Conservation (phyloP, 2,888 invertebrate genomes). For the Chloromyia formosa region DNA sequence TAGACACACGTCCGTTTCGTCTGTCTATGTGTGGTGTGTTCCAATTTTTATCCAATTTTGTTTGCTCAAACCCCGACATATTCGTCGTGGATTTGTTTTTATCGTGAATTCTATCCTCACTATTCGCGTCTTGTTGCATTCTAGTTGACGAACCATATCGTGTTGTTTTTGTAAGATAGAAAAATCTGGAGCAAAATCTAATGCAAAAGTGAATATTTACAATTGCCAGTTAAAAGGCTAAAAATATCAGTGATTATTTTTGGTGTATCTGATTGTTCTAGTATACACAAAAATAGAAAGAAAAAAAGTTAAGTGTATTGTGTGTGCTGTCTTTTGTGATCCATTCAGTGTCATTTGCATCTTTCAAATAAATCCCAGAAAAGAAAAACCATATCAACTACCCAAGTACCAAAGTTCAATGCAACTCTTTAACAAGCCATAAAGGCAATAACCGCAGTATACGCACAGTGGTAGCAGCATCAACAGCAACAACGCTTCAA, state of each 20-base stretch:
- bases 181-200: background rate
- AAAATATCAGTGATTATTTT: conserved; percentile 1
- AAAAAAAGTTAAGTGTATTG: background rate
- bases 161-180: conserved; percentile 2
- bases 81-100: background rate
- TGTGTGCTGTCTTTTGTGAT: conserved; percentile 9
- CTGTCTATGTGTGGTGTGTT: background rate
- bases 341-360: conserved; percentile 8
- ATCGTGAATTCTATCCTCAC: background rate
- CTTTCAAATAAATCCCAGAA: background rate
- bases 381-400: background rate
- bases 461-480: background rate
- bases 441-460: background rate
- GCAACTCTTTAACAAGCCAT: conserved; percentile 1
- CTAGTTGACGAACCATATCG: background rate
- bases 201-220: background rate
- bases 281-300: background rate
- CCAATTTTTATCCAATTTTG: background rate
- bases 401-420: conserved; percentile 26
- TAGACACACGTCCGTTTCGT: background rate
- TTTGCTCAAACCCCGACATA: background rate
- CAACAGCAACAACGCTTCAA: background rate
- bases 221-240: background rate
- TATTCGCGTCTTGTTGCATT: background rate
- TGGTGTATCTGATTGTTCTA: too few species aligned